Base-by-base conservation (phyloP, 2,113 vertebrate genomes). In the Centropus bengalensis region DNA sequence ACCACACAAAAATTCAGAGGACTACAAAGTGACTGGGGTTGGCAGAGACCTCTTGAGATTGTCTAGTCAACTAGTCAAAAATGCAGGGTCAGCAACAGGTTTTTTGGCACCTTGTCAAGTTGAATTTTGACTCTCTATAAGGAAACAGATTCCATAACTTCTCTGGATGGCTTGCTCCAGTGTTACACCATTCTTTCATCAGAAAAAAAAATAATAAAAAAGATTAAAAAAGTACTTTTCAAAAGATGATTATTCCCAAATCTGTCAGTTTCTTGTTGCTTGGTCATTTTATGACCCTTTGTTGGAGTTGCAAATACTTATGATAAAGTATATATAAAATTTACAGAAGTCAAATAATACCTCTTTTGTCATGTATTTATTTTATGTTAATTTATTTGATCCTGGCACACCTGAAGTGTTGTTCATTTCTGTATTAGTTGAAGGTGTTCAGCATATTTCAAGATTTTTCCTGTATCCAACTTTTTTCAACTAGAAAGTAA, bases 321-420 rank as follows among this genome's bases (percentile, higher is more conserved):
- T 36, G 36, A 36, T 36, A 36, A 36, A 36, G 36, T 36, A 36
- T 36, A 36, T 36, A 36, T 36, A 36, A 36, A 36, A 66, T 73
- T 30, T 73, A 36, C 6, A 66, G 10, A 4, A 23, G 23, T 56
- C 26, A 60, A 76, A 52, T 9, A 0, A 14, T 38, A 68, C 6
- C 3, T 73, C 4, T 73, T 54, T 77, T 64, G 8, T 27, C 0
- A 2, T 0, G 1, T n/a, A 21, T 69, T 77, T 58, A 32, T 84
- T 94, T 79, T 76, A 40, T 89, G 88, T 44, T 82, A 63, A 63
- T 19, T 60, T 52, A 62, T 45, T 74, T 86, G 28, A 62, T 8
- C 3, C 7, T 69, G 54, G 10, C 40, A 27, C 12, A 58, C 11
- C 4, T 80, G 38, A 69, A 49, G 5, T 6, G 2, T 23, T 51